Base-by-base conservation (phyloP, 2,888 invertebrate genomes). In the Mantis religiosa region DNA sequence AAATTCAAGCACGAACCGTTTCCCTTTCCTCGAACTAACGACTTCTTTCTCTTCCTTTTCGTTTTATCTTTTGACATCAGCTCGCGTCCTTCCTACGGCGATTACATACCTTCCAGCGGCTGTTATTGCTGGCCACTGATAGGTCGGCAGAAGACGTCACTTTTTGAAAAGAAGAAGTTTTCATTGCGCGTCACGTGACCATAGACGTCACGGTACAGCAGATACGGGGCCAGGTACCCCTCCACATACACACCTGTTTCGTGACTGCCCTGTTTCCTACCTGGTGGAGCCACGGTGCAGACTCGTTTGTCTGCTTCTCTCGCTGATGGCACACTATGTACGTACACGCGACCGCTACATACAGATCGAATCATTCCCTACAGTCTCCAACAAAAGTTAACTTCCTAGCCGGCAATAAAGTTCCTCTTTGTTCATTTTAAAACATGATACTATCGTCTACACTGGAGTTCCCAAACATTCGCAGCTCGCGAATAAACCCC, bases 171-270 rank as follows among this genome's bases (percentile, higher is more conserved):
- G 15, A 20, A 84, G 28, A 71, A 71, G 25, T 20, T 20, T 20
- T 28, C 28, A 27, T 89, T 81, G 81, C 71, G 28, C 41, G 85
- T 89, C 89, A 89, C 89, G 89, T 88, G 89, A 89, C 88, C 85
- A 71, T 27, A 82, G 34, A 82, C 84, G 87, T 83, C 83, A 89
- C 83, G 89, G 88, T 86, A 88, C 89, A 71, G 84, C 89, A 84
- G 84, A 85, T 88, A 88, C 86, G 88, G 85, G 54, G 88, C 85
- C 85, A 41, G n/a, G 30, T 82, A 82, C 82, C 71, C 28, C 28
- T 34, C 82, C 87, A 27, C 54, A 30, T 30, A 30, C 30, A 71
- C 41, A 82, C 87, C 82, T 82, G 34, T 47, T n/a, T n/a, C 28
- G 28, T 81, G 54, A 71, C 54, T 71, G 25, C 20, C 54, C 54